phyloP scores from a whole-genome alignment of 1,140 invertebrate species.

The Habropoda laboriosa region DNA sequence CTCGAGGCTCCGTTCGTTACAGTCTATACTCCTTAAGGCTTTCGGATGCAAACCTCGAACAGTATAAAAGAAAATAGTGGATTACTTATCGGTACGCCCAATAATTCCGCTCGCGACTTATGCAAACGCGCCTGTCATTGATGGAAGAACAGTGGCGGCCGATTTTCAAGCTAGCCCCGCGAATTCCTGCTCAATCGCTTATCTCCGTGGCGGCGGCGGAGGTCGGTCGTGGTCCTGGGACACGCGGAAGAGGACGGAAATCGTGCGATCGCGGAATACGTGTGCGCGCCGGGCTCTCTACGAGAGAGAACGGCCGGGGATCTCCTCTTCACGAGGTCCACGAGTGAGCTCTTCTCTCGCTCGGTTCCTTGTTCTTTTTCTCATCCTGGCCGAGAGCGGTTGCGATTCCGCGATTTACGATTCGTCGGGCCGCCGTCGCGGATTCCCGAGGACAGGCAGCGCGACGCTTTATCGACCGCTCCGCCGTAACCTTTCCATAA shows the following conservation, averaged over 20 bases:
- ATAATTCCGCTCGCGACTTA: background rate
- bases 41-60: too few relatives aligned
- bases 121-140: background rate
- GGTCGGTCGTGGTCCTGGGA: constrained; percentile 28
- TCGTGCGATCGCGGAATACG: constrained; percentile 50
- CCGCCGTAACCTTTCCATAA: constrained; percentile 75
- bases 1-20: too few relatives aligned
- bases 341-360: constrained; percentile 23
- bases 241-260: constrained; percentile 58
- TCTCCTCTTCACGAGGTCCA: constrained; percentile 16
- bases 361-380: constrained; percentile 43
- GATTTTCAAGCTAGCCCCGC: constrained; percentile 16
- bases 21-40: too few relatives aligned
- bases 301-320: constrained; percentile 17
- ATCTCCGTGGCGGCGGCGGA: constrained; percentile 20
- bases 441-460: constrained; percentile 70
- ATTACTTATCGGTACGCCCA: too few relatives aligned
- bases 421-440: constrained; percentile 62
- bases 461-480: constrained; percentile 70
- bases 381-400: constrained; percentile 48
- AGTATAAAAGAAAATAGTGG: too few relatives aligned
- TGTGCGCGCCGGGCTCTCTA: too few relatives aligned
- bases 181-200: constrained; percentile 29
- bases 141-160: background rate
- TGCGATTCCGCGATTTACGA: constrained; percentile 72